Evolutionary conservation across 2,888 invertebrate species (phyloP), one percentile per base, ranked within the genome.

Genomic region (Mesochorus sp.): DNA sequence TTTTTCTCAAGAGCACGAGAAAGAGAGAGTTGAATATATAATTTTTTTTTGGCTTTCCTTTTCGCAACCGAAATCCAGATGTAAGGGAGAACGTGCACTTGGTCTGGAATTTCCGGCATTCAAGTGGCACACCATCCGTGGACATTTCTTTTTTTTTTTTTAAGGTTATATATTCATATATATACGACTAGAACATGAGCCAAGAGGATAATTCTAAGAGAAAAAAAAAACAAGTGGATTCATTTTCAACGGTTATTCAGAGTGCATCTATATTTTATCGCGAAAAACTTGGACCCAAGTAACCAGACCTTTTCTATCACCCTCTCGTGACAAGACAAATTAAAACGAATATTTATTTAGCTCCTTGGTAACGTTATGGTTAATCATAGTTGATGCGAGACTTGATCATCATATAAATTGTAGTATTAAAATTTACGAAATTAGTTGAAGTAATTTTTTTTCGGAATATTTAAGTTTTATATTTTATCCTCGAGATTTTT

Each of bases 121-220:
- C 34, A 39, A 62, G 68, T 47, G 47, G 37, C 62, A 10, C 26
- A 70, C 17, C 31, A 17, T 61, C 61, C 53, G n/a, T n/a, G 28
- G 61, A 68, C 42, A 47, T 31, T 68, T n/a, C n/a, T n/a, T n/a
- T n/a, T n/a, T n/a, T n/a, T n/a, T n/a, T n/a, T n/a, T n/a, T n/a
- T n/a, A n/a, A n/a, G n/a, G n/a, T n/a, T 42, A 31, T 24, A 28
- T 19, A n/a, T 5, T 37, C 8, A 28, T 19, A 8, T 37, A 49
- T 37, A 37, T 12, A 49, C 19, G 28, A 47, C 31, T 34, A 34
- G 31, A 17, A n/a, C 6, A 14, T 42, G 14, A 17, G 14, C 53
- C 8, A 53, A 31, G 31, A 53, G 28, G 3, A 53, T 26, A 2
- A 8, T 17, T 14, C 12, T 26, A 24, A 37, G 26, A 28, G 42